These are phyloP conservation scores for Xiphophorus couchianus DNA, from an alignment of 2,113 vertebrate species.

Conservation along the genomic window DNA sequence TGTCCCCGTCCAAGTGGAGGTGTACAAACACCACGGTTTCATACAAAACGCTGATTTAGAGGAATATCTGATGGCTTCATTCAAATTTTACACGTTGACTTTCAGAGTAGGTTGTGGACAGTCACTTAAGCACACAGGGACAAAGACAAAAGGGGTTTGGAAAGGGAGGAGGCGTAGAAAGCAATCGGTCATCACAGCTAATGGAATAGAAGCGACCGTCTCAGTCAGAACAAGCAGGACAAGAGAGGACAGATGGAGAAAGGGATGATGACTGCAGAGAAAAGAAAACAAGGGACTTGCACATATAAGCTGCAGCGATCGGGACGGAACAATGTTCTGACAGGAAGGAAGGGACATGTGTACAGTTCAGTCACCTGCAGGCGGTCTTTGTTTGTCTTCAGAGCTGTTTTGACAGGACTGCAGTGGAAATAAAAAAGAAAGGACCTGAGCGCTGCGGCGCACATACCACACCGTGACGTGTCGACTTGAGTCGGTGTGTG, in stretches of 20 bases:
- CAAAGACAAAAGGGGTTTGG: conserved; percentile 14
- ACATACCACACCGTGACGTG: conserved; percentile 38
- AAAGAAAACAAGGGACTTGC: conserved; percentile 64
- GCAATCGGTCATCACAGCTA: conserved; percentile 19
- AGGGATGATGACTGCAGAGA: conserved; percentile 6
- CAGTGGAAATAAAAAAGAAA: conserved; percentile 46
- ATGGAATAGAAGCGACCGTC: conserved; percentile 21
- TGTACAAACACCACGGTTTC: conserved; percentile 13
- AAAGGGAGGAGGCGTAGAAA: conserved; percentile 18
- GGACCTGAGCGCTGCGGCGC: conserved; percentile 53
- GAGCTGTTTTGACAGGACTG: conserved; percentile 44
- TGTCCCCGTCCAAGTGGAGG: conserved; percentile 56
- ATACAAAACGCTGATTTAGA: conserved; percentile 17
- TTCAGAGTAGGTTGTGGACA: conserved; percentile 44
- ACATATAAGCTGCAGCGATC: conserved; percentile 66
- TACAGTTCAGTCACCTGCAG: conserved; percentile 51
- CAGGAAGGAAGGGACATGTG: conserved; percentile 32
- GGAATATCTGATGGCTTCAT: not conserved
- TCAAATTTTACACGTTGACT: conserved; percentile 6
- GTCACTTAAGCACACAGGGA: conserved; percentile 21
- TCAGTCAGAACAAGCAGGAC: conserved; percentile 37
- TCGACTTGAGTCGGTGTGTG: conserved; percentile 1
- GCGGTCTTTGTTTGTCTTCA: conserved; percentile 24
- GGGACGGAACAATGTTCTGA: conserved; percentile 66
- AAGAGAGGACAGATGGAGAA: conserved; percentile 25